These are phyloP conservation scores for Varanus salvator DNA, from an alignment of 2,113 vertebrate genomes.

Conservation along the genomic window DNA sequence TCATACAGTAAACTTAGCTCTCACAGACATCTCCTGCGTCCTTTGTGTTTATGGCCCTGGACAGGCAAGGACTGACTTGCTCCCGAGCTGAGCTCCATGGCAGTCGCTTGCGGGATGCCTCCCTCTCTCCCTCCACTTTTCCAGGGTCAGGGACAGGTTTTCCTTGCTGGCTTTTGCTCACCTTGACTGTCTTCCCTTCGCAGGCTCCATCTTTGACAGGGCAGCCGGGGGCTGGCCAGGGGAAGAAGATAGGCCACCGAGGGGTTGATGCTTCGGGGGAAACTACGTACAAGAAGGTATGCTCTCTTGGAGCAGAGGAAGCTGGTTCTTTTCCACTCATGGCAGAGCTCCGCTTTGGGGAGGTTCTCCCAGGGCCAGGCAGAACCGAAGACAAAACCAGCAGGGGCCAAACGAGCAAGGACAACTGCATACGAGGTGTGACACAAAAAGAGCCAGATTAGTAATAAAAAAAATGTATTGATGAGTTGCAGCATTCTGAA, in stretches of 20 bases:
- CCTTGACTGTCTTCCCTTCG: neutral
- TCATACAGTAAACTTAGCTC: neutral
- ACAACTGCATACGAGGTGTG: no score
- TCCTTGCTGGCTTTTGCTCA: neutral
- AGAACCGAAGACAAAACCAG: no score
- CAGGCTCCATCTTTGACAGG: constrained; percentile 85
- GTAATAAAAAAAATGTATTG: no score
- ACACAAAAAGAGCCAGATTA: no score
- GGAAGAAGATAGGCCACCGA: constrained; percentile 94
- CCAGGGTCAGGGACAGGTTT: neutral
- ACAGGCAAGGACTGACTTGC: no score
- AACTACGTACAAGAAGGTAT: constrained; percentile 98
- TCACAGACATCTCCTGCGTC: neutral
- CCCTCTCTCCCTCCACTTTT: no score
- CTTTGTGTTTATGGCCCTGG: neutral
- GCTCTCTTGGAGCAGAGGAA: neutral
- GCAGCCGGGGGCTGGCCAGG: constrained; percentile 81
- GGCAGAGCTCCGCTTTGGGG: no score
- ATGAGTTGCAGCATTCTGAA: no score
- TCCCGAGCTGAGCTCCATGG: neutral
- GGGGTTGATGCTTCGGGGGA: constrained; percentile 96
- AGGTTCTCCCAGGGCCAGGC: no score
- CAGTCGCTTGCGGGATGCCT: no score
- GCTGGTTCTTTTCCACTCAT: no score
- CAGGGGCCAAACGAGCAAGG: no score